Base-by-base conservation (phyloP, 2,113 vertebrate species). In the Prochilodus magdalenae region DNA sequence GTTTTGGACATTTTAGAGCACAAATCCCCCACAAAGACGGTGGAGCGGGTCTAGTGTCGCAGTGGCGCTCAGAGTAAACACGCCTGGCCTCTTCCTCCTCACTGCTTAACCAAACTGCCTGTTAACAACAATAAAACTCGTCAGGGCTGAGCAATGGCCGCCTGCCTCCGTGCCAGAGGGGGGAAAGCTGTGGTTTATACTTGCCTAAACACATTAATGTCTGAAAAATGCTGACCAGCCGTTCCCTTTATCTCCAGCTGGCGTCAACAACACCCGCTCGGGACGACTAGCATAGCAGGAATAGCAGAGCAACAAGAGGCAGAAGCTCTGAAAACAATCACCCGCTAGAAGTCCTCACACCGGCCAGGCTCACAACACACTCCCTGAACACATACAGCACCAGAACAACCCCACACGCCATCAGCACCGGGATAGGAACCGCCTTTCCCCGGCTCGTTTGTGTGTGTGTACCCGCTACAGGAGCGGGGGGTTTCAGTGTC, bases 51-150 rank as follows among this genome's bases (percentile, higher is more conserved):
- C 53, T 90, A 88, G 86, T 92, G 92, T 93, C 93, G 93, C 91
- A 93, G 91, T 90, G 62, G 63, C 57, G 71, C 72, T 89, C 84
- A 83, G 77, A 88, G 79, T 82, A 89, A 86, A 91, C 91, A 92
- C 75, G 80, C 85, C 84, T 8, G 5, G 63, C 53, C 77, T 10
- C 75, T 82, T 22, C 63, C 84, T 85, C 80, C 18, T 36, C 74
- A 27, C 14, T 36, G 36, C 22, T 33, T 36, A 51, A 30, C 11
- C 30, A 44, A 44, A 44, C 8, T 27, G 22, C 8, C 8, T 5
- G 4, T 27, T 12, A 0, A 36, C 49, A 26, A 44, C 30, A 40
- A 47, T 16, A 55, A 24, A 20, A 12, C 40, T 20, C 10, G 15
- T 13, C 10, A 5, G 40, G 7, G 6, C 3, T 5, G 0, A 30